A percentile compares a stretch with the other conserved stretches of the same genome.
Conservation (phyloP, 30 jellyfish, hydroid and myxozoan genomes). For the Turritopsis dohrnii region DNA sequence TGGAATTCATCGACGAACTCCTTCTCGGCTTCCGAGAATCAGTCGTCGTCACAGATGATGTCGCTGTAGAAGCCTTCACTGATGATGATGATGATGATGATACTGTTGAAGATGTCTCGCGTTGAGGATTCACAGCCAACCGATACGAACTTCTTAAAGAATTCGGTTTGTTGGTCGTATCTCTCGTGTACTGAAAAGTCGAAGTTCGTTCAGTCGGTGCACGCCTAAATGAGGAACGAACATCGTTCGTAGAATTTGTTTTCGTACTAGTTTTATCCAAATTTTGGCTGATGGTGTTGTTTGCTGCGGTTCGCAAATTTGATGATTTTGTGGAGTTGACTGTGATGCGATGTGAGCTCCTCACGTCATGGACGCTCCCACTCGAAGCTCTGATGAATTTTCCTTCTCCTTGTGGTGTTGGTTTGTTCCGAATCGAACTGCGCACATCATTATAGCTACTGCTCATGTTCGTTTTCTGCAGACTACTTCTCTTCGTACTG, state of each 20-base stretch:
- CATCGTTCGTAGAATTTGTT: neutral
- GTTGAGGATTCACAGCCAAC: neutral
- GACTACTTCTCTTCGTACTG: neutral
- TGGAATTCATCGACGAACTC: neutral
- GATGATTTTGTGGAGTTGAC: neutral
- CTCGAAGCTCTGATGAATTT: neutral
- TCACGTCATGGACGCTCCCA: slow-evolving; percentile 1
- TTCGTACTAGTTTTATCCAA: neutral
- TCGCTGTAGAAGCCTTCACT: neutral
- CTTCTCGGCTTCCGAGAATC: neutral
- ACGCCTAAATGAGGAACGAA: slow-evolving; percentile 13
- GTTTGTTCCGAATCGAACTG: neutral
- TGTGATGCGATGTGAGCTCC: neutral
- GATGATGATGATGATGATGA: slow-evolving; percentile 5
- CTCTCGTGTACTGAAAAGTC: neutral
- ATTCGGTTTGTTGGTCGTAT: neutral
- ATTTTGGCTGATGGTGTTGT: neutral
- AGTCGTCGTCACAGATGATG: neutral
- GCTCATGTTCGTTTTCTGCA: neutral
- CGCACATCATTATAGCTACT: slow-evolving; percentile 6
- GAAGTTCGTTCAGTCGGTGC: neutral
- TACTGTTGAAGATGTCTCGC: neutral
- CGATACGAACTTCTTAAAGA: slow-evolving; percentile 3
- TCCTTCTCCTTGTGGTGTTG: neutral
- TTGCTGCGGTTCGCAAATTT: neutral